phyloP scores from a whole-genome alignment of 1,140 invertebrate genomes.

The Ostrea edulis region DNA sequence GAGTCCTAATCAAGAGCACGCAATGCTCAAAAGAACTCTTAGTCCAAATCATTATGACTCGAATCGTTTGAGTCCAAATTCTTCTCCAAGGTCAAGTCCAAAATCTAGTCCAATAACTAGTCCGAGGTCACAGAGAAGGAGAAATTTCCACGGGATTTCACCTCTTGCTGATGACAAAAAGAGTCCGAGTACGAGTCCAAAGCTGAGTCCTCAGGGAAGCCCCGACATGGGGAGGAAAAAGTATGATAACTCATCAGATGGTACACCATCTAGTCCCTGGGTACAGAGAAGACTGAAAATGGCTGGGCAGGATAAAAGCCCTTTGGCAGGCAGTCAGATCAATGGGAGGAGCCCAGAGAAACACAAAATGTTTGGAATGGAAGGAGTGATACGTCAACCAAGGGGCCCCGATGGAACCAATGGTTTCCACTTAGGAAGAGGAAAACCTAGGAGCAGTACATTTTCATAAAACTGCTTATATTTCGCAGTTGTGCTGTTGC shows the following conservation, averaged over 20 bases:
- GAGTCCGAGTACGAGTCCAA: conserved; percentile 64
- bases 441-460: conserved; percentile 72
- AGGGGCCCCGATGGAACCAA: conserved; percentile 90
- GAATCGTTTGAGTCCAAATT: conserved; percentile 67
- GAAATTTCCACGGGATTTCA: conserved; percentile 70
- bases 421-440: conserved; percentile 83
- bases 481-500: neutral
- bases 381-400: conserved; percentile 88
- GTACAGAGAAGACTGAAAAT: conserved; percentile 80
- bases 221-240: conserved; percentile 70
- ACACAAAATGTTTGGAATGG: conserved; percentile 75
- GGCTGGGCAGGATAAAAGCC: conserved; percentile 70
- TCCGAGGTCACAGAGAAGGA: conserved; percentile 66
- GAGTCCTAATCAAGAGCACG: conserved; percentile 60
- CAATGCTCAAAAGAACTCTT: conserved; percentile 63
- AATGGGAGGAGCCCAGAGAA: conserved; percentile 62
- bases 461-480: conserved; percentile 58
- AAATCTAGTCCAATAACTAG: conserved; percentile 73
- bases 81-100: conserved; percentile 66
- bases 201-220: conserved; percentile 74
- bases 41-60: conserved; percentile 61
- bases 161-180: conserved; percentile 66
- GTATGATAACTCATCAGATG: conserved; percentile 66
- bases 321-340: conserved; percentile 59
- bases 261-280: conserved; percentile 79